Conservation (phyloP, 1,140 invertebrate genomes). For the Chrysopa pallens region DNA sequence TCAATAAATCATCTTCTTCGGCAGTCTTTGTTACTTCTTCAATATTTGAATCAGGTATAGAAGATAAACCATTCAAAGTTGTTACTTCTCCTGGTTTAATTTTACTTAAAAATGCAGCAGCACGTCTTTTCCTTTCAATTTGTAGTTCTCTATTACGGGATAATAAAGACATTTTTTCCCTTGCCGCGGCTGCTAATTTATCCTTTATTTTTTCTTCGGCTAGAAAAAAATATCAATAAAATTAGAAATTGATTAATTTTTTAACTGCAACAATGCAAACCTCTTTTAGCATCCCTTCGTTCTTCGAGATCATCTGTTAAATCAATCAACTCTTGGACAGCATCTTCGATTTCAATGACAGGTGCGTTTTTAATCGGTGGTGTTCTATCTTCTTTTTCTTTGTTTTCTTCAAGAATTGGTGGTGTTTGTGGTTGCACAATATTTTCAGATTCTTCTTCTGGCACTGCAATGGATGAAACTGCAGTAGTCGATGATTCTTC, state of each 20-base stretch:
- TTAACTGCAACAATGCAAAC: neutral
- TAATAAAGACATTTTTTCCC: slow-evolving; percentile 34
- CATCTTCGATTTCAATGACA: slow-evolving; percentile 13
- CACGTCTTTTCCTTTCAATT: slow-evolving; percentile 47
- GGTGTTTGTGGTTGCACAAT: slow-evolving; percentile 2
- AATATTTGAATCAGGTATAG: neutral
- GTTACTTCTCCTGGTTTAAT: slow-evolving; percentile 24
- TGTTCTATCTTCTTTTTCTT: slow-evolving; percentile 15
- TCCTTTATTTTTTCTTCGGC: slow-evolving; percentile 45
- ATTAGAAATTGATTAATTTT: neutral
- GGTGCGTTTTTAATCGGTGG: slow-evolving; percentile 6
- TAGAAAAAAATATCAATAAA: slow-evolving; percentile 8
- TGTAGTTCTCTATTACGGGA: slow-evolving; percentile 45
- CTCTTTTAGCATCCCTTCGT: slow-evolving; percentile 7
- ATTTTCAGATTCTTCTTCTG: slow-evolving; percentile 8
- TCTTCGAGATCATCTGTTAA: slow-evolving; percentile 27
- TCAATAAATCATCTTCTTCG: neutral
- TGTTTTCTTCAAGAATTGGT: slow-evolving; percentile 9
- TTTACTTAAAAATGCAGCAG: slow-evolving; percentile 40
- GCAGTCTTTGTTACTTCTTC: neutral
- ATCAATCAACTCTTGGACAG: slow-evolving; percentile 28
- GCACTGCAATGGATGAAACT: neutral
- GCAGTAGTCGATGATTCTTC: slow-evolving; percentile 1
- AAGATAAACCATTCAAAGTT: neutral
- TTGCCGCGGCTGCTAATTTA: slow-evolving; percentile 34